Evolutionary conservation across 2,113 vertebrate genomes (phyloP).

Genomic region (Festucalex cinctus): DNA sequence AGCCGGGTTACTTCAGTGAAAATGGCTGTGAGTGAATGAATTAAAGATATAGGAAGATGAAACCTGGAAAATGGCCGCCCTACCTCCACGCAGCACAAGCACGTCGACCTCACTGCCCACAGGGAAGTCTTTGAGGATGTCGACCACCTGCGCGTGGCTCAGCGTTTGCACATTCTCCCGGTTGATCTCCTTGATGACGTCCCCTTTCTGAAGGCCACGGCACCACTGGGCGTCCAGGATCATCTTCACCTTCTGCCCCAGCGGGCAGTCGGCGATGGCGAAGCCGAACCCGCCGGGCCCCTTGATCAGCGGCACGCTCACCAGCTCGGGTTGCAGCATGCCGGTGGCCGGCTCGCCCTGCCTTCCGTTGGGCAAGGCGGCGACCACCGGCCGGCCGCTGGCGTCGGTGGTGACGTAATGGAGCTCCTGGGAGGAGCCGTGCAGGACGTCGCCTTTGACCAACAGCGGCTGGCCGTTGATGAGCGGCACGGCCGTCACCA

Average conservation of each 20-base stretch:
- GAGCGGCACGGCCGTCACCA: constrained; percentile 76
- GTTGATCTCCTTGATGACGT: constrained; percentile 95
- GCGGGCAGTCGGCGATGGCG: constrained; percentile 92
- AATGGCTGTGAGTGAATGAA: no score
- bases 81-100: constrained; percentile 77
- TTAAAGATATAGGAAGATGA: not conserved
- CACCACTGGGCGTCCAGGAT: constrained; percentile 98
- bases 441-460: constrained; percentile 69
- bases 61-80: not conserved
- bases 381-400: constrained; percentile 73
- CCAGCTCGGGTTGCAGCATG: constrained; percentile 84
- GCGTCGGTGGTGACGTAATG: constrained; percentile 78
- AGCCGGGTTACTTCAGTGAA: no score
- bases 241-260: constrained; percentile 98
- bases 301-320: constrained; percentile 64
- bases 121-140: constrained; percentile 94
- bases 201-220: constrained; percentile 92
- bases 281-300: constrained; percentile 91
- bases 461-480: constrained; percentile 77
- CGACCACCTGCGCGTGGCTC: constrained; percentile 95
- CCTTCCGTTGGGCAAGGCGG: constrained; percentile 73
- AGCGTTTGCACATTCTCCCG: constrained; percentile 91
- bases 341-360: constrained; percentile 72
- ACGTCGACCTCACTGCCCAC: constrained; percentile 91
- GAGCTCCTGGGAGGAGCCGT: constrained; percentile 78